phyloP scores from a whole-genome alignment of 2,888 invertebrate genomes.

The Frankliniella intonsa region DNA sequence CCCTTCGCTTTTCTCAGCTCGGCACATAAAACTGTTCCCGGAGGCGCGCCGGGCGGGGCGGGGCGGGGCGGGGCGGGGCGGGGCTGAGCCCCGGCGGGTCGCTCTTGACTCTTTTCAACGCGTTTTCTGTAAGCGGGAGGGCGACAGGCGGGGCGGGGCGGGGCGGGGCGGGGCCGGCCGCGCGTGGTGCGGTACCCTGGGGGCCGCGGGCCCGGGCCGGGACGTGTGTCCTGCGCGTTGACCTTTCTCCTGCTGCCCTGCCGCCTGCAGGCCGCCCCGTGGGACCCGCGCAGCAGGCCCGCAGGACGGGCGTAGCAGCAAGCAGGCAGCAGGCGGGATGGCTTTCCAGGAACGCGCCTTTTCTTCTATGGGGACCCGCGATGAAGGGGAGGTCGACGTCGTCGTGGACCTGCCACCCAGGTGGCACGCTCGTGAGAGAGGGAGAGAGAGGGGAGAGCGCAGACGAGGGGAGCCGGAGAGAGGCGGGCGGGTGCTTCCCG shows the following conservation, averaged over 20 bases:
- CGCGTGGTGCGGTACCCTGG: too few species aligned
- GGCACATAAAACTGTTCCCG: conserved; percentile 5
- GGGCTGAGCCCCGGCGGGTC: neutral
- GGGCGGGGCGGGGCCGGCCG: too few species aligned
- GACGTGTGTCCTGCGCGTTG: too few species aligned
- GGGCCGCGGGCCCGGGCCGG: too few species aligned
- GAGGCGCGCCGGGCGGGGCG: neutral
- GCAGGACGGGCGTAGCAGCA: neutral
- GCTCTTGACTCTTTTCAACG: neutral
- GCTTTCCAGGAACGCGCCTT: neutral
- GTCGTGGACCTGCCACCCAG: too few species aligned
- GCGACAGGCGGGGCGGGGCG: too few species aligned
- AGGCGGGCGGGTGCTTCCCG: neutral
- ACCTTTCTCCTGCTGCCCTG: too few species aligned
- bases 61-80: neutral
- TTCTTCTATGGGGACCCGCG: neutral
- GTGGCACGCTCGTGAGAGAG: neutral
- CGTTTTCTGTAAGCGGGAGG: too few species aligned
- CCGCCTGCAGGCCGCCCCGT: neutral
- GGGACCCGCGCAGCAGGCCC: neutral
- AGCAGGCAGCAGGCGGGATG: neutral
- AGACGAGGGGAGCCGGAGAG: neutral
- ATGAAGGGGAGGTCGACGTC: too few species aligned
- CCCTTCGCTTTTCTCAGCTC: neutral
- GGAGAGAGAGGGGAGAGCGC: neutral